These are phyloP conservation scores for Lypha dubia DNA, from an alignment of 2,888 invertebrate species.

Conservation along the genomic window DNA sequence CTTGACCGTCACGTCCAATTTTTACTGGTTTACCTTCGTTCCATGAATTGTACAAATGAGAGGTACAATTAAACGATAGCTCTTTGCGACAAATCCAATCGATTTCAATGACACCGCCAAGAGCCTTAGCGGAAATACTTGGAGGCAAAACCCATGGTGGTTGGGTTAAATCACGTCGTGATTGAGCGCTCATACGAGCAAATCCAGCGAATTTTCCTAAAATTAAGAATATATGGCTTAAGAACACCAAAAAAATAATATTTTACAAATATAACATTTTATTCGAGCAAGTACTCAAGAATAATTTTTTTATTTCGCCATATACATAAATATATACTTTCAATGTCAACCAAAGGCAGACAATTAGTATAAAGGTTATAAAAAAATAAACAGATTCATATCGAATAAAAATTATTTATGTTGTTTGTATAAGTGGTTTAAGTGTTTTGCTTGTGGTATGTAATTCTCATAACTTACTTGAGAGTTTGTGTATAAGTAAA, in stretches of 20 bases:
- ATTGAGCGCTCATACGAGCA: conserved; percentile 94
- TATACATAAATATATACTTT: too few species aligned
- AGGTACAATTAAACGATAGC: conserved; percentile 94
- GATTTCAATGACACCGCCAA: conserved; percentile 97
- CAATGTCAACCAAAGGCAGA: too few species aligned
- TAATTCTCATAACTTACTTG: too few species aligned
- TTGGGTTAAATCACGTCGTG: conserved; percentile 94
- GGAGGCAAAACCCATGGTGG: conserved; percentile 97
- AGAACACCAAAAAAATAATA: background rate
- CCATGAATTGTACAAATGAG: conserved; percentile 98
- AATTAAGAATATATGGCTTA: background rate
- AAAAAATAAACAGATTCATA: too few species aligned
- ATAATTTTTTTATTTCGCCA: too few species aligned
- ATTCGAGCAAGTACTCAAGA: too few species aligned
- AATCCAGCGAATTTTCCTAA: conserved; percentile 94
- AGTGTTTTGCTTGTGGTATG: too few species aligned
- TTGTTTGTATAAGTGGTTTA: too few species aligned
- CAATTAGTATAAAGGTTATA: too few species aligned
- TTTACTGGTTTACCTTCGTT: conserved; percentile 99
- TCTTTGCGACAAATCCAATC: conserved; percentile 99
- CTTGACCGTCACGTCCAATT: conserved; percentile 99
- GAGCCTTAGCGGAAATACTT: conserved; percentile 94
- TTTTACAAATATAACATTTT: background rate
- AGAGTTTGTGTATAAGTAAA: too few species aligned
- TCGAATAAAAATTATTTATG: too few species aligned